Base-by-base conservation (phyloP, 2,888 invertebrate genomes). In the Leptopterna dolabrata region DNA sequence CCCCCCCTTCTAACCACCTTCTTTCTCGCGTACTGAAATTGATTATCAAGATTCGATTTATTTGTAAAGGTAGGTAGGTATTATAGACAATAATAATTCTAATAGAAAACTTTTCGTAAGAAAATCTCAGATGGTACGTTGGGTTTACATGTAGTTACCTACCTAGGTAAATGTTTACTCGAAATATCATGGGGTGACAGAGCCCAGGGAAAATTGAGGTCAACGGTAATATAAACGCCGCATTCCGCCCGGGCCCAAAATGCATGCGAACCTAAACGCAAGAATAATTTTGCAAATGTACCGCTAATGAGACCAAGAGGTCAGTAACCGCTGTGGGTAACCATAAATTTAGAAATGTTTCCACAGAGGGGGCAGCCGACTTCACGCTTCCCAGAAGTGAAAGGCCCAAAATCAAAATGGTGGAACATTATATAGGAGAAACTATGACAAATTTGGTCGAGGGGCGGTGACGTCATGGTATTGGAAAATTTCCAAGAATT, bases 271-370 rank as follows among this genome's bases (percentile, higher is more conserved):
- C 19, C 0, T 24, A 63, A 11, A 63, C 63, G 2, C 9, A 24
- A 11, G 63, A 63, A 63, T 63, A 63, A 63, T 63, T 63, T 63
- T 63, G 1, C 24, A 63, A 63, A 63, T 63, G 63, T 63, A 63
- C 63, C 88, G 41, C 36, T 73, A 73, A 73, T 36, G 73, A 73
- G 73, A 73, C 36, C 36, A 7, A 16, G 27, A 24, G 78, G 78
- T 78, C 78, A 78, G 30, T 78, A 45, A 24, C 78, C 78, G 43
- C 2, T 6, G 41, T 27, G 78, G 45, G 43, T 27, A 41, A n/a
- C 43, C 78, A 78, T 78, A 78, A 78, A 78, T 78, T 78, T 78
- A 78, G 78, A 78, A 78, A 45, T 45, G 45, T 24, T 47, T 41
- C 36, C 3, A 19, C 2, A 73, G 16, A 29, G 16, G 36, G 13